A percentile compares a stretch with the other conserved stretches of the same genome.
Evolutionary conservation across 1,140 invertebrate genomes (phyloP).

Genomic region (Drosophila funebris): DNA sequence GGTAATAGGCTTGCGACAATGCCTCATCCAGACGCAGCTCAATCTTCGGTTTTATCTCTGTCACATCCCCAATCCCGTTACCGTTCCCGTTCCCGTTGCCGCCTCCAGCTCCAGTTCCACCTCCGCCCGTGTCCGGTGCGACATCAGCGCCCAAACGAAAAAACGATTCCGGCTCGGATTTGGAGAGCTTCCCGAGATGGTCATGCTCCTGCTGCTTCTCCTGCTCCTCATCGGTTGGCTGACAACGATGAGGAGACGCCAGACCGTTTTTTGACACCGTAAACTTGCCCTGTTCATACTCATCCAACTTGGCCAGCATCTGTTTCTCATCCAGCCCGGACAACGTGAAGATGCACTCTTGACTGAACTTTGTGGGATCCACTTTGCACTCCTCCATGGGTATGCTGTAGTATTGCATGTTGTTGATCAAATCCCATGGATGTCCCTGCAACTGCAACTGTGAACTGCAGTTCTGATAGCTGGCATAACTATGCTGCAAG

Average conservation of each 20-base stretch:
- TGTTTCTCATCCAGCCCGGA: conserved; percentile 85
- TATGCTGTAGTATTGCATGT: conserved; percentile 85
- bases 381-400: conserved; percentile 85
- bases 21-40: conserved; percentile 79
- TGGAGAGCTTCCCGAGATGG: conserved; percentile 33
- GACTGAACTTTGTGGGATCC: conserved; percentile 67
- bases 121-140: conserved; percentile 61
- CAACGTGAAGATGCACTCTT: conserved; percentile 85
- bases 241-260: conserved; percentile 79
- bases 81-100: neutral
- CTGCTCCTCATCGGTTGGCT: conserved; percentile 71
- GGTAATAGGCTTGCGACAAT: conserved; percentile 64
- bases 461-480: conserved; percentile 83
- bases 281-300: conserved; percentile 52
- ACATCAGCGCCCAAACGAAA: conserved; percentile 78
- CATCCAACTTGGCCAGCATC: conserved; percentile 84
- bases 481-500: conserved; percentile 64
- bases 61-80: neutral
- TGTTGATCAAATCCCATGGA: conserved; percentile 86
- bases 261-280: conserved; percentile 82
- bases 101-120: conserved; percentile 40
- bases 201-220: conserved; percentile 17
- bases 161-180: conserved; percentile 63
- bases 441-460: conserved; percentile 85
- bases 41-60: conserved; percentile 71